Base-by-base conservation (phyloP, 1,140 invertebrate species). In the Pseudachorutes palmiensis region DNA sequence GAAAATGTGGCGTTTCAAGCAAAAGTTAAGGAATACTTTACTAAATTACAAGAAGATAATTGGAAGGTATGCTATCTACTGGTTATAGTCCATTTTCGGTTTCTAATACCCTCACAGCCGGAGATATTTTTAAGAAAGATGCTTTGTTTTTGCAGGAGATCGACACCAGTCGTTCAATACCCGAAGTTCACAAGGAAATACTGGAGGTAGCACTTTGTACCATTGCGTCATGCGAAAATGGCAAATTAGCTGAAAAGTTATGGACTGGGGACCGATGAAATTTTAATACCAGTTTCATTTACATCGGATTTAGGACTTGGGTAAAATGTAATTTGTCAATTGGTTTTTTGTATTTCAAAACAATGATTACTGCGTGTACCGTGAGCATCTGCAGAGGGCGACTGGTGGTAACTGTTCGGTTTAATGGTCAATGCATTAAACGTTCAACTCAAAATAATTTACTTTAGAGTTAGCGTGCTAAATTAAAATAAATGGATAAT, bases 1-100 rank as follows among this genome's bases (percentile, higher is more conserved):
- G 93, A 96, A 77, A 77, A 73, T 2, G 67, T 76, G 19, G 83
- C 87, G 26, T 88, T 94, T 75, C 94, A 97, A 77, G 79, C 82
- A 45, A 85, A 83, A 75, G 92, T 97, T 0, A 79, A 80, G 0
- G 71, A 81, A 5, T 84, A 85, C 59, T 97, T 87, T 77, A 72
- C 81, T 28, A 75, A 83, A 68, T 76, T 96, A 24, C 82, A 81
- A 74, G 85, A 84, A 68, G 70, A 78, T 24, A 72, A 74, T 66
- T 84, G 82, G 82, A 75, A 78, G 76, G 80, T 82, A 74, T 30
- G 26, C 49, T 24, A n/a, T n/a, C n/a, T n/a, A n/a, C n/a, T n/a
- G n/a, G n/a, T 65, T 28, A 49, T 51, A 32, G 26, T 30, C 28
- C 57, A 33, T 24, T 55, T 22, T 69, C 36, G 26, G 14, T 31